Evolutionary conservation across 2,797 vertebrate species (phyloP).

Genomic region (Pampus argenteus): DNA sequence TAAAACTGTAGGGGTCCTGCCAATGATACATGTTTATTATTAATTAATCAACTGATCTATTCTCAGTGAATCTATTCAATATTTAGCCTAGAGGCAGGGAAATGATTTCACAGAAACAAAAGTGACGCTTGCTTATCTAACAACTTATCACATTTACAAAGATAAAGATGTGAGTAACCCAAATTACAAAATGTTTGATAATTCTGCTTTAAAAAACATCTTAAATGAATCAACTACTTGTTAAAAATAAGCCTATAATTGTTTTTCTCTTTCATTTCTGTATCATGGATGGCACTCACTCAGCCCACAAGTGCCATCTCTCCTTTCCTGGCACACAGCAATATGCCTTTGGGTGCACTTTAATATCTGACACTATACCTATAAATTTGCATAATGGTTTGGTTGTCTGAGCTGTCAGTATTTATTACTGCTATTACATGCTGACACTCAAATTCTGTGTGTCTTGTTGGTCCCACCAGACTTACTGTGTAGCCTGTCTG

Average conservation of each 20-base stretch:
- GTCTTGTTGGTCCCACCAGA: slow-evolving; percentile 2
- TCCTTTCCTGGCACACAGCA: background rate
- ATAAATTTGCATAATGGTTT: slow-evolving; percentile 5
- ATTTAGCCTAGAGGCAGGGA: background rate
- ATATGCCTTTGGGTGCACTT: background rate
- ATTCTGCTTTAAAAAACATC: no score
- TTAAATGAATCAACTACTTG: background rate
- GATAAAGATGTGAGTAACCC: no score
- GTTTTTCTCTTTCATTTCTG: background rate
- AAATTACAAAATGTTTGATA: no score
- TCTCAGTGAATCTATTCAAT: background rate
- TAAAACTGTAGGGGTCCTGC: background rate
- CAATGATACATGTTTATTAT: background rate
- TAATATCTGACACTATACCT: slow-evolving; percentile 3
- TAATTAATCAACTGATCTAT: background rate
- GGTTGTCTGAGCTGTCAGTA: slow-evolving; percentile 24
- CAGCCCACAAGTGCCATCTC: background rate
- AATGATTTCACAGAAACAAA: no score
- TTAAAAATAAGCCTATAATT: no score
- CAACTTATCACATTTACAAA: no score
- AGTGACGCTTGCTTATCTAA: no score
- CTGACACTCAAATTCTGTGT: background rate
- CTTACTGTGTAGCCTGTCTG: background rate
- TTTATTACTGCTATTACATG: slow-evolving; percentile 14
- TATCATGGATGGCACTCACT: background rate